Evolutionary conservation across 37 sponge, comb jelly and placozoan genomes (phyloP).

Genomic region (Diacarnus erythraeanus): DNA sequence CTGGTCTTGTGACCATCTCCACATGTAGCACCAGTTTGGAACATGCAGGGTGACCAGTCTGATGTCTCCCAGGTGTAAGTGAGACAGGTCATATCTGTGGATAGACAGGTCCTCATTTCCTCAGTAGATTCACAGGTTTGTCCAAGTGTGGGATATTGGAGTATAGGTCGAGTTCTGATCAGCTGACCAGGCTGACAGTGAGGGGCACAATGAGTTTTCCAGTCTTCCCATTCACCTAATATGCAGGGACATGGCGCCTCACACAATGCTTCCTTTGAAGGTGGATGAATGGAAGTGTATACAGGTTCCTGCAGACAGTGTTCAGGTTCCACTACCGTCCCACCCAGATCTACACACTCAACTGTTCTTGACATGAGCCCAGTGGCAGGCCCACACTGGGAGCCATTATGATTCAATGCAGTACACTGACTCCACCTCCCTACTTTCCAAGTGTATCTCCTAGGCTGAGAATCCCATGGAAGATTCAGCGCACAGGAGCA

Average conservation of each 20-base stretch:
- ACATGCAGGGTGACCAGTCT: constrained; percentile 23
- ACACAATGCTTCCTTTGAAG: not conserved
- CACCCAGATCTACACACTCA: constrained; percentile 18
- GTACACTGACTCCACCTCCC: constrained; percentile 16
- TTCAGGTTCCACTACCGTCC: not conserved
- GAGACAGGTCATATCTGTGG: constrained; percentile 6
- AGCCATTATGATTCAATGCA: not conserved
- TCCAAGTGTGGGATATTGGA: constrained; percentile 13
- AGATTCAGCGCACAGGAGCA: not conserved
- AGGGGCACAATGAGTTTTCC: not conserved
- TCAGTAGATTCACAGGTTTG: not conserved
- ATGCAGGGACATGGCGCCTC: constrained; percentile 29
- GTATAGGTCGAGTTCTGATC: not conserved
- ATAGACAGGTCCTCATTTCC: not conserved
- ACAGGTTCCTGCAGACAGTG: constrained; percentile 24
- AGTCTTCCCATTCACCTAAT: constrained; percentile 23
- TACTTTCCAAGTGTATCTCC: constrained; percentile 19
- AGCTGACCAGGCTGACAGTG: not conserved
- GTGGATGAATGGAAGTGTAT: constrained; percentile 19
- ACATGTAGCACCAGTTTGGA: constrained; percentile 15
- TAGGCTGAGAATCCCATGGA: constrained; percentile 7
- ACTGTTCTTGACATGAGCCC: constrained; percentile 22
- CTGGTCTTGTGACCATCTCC: constrained; percentile 20
- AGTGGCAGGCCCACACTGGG: constrained; percentile 18
- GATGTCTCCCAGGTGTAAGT: constrained; percentile 29